Evolutionary conservation across 2,113 vertebrate genomes (phyloP).

Genomic region (Neolamprologus caudopunctatus): DNA sequence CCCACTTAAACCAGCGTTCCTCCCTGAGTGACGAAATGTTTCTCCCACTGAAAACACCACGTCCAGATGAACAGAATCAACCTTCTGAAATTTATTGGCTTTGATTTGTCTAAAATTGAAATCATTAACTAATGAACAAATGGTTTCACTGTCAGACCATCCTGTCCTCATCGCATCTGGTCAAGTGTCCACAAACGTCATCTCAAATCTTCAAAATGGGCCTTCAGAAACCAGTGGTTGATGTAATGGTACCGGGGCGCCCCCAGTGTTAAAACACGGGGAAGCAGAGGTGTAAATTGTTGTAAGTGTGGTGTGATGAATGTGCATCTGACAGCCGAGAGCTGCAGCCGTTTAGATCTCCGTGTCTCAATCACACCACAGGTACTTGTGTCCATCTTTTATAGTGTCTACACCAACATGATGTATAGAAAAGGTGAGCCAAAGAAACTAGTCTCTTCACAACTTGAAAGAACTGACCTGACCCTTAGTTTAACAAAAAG

Average conservation of each 20-base stretch:
- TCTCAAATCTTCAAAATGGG: neutral
- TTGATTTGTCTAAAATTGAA: fast-evolving
- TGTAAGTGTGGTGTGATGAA: neutral
- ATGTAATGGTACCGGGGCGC: fast-evolving
- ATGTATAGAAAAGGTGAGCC: neutral
- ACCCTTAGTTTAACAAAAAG: neutral
- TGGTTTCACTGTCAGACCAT: neutral
- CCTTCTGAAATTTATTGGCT: neutral
- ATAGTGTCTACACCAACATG: neutral
- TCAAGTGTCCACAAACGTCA: neutral
- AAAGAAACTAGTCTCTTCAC: fast-evolving
- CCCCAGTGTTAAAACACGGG: fast-evolving
- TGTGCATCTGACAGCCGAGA: neutral
- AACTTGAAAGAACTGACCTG: neutral
- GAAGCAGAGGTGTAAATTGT: neutral
- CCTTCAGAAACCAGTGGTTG: neutral
- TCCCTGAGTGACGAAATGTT: neutral
- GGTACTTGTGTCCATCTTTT: neutral
- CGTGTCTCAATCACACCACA: neutral
- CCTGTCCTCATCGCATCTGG: fast-evolving
- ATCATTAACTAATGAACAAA: fast-evolving
- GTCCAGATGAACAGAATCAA: neutral
- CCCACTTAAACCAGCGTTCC: neutral
- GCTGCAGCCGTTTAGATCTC: neutral
- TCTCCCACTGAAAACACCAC: neutral